phyloP scores from a whole-genome alignment of 2,888 invertebrate species.

The Matsumyia berberina region DNA sequence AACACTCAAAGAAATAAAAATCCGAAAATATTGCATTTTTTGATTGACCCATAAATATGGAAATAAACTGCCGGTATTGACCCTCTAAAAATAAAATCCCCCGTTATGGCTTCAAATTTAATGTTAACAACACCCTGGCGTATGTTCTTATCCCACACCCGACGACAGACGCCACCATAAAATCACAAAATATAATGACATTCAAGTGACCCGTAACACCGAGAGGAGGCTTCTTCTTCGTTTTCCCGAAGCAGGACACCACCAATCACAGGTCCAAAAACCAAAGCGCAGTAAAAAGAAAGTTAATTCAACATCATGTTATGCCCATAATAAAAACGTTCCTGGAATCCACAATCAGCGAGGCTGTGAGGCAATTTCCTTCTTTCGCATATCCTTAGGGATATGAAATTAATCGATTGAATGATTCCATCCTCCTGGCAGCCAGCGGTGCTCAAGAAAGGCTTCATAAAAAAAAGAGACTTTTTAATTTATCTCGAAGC shows the following conservation, averaged over 20 bases:
- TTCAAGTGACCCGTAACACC: slow-evolving; percentile 30
- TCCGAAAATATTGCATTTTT: slow-evolving; percentile 29
- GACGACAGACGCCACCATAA: background rate
- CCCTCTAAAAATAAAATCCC: slow-evolving; percentile 19
- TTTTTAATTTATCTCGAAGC: slow-evolving; percentile 36
- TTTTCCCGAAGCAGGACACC: background rate
- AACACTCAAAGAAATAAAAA: slow-evolving; percentile 4
- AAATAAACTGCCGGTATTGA: slow-evolving; percentile 33
- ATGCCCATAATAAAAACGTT: slow-evolving; percentile 47
- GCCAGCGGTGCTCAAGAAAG: background rate
- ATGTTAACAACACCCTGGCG: slow-evolving; percentile 39
- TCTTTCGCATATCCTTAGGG: slow-evolving; percentile 1
- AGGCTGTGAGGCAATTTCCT: slow-evolving; percentile 17
- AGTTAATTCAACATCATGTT: slow-evolving; percentile 54
- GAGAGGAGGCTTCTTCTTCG: background rate
- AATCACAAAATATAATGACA: slow-evolving; percentile 32
- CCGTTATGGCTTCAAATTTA: slow-evolving; percentile 39
- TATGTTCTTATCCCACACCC: slow-evolving; percentile 23
- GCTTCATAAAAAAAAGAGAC: background rate
- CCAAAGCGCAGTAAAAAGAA: slow-evolving; percentile 17
- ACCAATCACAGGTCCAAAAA: background rate
- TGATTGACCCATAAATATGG: slow-evolving; percentile 50
- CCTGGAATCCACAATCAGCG: slow-evolving; percentile 46
- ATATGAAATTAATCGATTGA: slow-evolving; percentile 43
- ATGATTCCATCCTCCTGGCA: slow-evolving; percentile 18